phyloP scores from a whole-genome alignment of 2,888 invertebrate genomes.

The Drosophila flavopinicola region DNA sequence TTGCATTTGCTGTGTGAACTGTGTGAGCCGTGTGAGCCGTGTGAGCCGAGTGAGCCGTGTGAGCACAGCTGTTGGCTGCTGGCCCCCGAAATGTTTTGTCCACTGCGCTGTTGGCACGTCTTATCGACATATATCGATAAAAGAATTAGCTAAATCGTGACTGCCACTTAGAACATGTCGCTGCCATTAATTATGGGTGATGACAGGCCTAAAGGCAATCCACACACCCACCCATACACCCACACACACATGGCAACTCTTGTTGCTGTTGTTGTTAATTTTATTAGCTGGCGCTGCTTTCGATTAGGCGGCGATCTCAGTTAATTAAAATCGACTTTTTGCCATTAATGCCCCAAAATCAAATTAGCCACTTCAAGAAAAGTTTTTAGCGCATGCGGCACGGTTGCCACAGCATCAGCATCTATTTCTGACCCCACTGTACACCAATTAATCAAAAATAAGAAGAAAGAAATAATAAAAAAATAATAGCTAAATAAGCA shows the following conservation, averaged over 20 bases:
- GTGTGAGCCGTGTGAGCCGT: constrained; percentile 16
- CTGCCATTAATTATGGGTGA: constrained; percentile 82
- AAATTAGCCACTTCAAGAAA: constrained; percentile 62
- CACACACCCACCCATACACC: constrained; percentile 1
- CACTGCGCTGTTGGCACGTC: constrained; percentile 60
- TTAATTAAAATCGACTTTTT: constrained; percentile 80
- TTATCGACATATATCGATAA: constrained; percentile 80
- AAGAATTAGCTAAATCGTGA: constrained; percentile 82
- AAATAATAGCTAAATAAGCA: constrained; percentile 4
- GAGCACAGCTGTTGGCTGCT: constrained; percentile 58
- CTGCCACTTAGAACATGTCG: constrained; percentile 79
- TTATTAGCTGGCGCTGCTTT: constrained; percentile 70
- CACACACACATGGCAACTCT: too few relatives aligned
- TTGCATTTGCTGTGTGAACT: constrained; percentile 47
- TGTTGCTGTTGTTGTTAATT: constrained; percentile 63
- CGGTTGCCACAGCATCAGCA: constrained; percentile 47
- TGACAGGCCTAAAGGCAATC: constrained; percentile 65
- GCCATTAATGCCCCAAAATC: constrained; percentile 76
- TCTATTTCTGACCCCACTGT: constrained; percentile 4
- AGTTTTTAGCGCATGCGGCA: constrained; percentile 49
- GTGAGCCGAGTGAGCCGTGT: not conserved
- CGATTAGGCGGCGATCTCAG: constrained; percentile 57
- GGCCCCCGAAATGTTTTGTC: constrained; percentile 8
- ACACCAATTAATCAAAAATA: constrained; percentile 19
- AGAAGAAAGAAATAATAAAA: not conserved